phyloP scores from a whole-genome alignment of 2,888 invertebrate genomes.

The Gisinianus flammeolus region DNA sequence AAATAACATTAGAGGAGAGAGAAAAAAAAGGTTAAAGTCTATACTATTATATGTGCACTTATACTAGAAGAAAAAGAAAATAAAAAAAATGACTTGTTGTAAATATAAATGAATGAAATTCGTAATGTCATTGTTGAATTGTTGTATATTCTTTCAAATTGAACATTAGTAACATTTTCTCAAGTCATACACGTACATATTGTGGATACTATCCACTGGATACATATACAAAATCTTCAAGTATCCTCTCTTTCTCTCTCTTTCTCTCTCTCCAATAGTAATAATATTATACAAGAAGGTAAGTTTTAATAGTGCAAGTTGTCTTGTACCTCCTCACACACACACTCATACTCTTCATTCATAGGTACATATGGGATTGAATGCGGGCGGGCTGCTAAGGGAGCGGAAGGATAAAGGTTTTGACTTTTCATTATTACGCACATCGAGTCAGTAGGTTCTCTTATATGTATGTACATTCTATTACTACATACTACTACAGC shows the following conservation, averaged over 20 bases:
- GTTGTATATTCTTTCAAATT: background rate
- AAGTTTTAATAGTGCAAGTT: background rate
- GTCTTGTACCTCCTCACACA: background rate
- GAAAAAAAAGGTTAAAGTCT: constrained; percentile 7
- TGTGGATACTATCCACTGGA: background rate
- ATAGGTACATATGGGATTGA: background rate
- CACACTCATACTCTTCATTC: background rate
- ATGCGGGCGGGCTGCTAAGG: constrained; percentile 25
- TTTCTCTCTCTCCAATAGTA: too few relatives aligned
- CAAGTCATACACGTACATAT: background rate
- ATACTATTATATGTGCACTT: background rate
- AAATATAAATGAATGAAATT: constrained; percentile 24
- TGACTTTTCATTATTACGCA: constrained; percentile 14
- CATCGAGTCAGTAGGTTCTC: background rate
- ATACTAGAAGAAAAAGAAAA: constrained; percentile 18
- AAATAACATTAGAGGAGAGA: background rate
- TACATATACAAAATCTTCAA: background rate
- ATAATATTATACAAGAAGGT: too few relatives aligned
- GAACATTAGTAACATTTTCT: background rate
- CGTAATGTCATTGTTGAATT: constrained; percentile 26
- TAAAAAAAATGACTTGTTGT: constrained; percentile 11
- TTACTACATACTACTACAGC: background rate
- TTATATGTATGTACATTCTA: background rate
- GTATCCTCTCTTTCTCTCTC: too few relatives aligned
- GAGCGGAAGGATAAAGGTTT: constrained; percentile 25